These are phyloP conservation scores for Palythoa heliodiscus DNA, from an alignment of 92 coral and sea anemone species.

Conservation along the genomic window DNA sequence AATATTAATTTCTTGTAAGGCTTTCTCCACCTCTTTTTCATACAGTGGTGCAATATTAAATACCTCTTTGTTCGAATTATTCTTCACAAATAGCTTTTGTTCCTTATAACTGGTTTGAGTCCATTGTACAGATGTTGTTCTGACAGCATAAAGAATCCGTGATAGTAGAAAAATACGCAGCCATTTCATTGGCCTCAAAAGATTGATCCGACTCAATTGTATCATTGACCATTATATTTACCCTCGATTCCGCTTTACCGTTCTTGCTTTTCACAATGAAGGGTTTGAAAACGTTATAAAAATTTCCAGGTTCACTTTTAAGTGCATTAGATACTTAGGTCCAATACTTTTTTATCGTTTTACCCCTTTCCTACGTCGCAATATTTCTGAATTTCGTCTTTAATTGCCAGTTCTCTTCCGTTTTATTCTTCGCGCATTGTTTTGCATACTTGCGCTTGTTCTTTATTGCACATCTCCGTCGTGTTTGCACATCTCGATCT, in stretches of 20 bases:
- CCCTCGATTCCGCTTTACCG: not conserved
- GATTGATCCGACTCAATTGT: not conserved
- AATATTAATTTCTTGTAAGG: not conserved
- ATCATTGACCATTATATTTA: not conserved
- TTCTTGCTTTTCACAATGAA: not conserved
- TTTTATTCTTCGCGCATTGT: too few relatives aligned
- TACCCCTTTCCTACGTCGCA: too few relatives aligned
- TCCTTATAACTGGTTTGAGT: not conserved
- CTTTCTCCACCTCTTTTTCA: not conserved
- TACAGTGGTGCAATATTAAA: not conserved
- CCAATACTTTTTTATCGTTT: too few relatives aligned
- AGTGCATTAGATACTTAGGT: too few relatives aligned
- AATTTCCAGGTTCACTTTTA: too few relatives aligned
- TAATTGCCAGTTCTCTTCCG: too few relatives aligned
- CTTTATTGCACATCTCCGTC: not conserved
- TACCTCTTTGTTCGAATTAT: not conserved
- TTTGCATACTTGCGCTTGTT: too few relatives aligned
- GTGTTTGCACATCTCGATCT: not conserved
- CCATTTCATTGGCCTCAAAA: not conserved
- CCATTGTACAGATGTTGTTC: not conserved
- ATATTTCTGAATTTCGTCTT: too few relatives aligned
- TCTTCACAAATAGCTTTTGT: not conserved
- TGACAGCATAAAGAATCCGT: not conserved
- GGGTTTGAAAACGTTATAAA: not conserved
- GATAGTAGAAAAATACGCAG: not conserved